phyloP scores from a whole-genome alignment of 2,888 invertebrate species.

The Ormyrus labotus region DNA sequence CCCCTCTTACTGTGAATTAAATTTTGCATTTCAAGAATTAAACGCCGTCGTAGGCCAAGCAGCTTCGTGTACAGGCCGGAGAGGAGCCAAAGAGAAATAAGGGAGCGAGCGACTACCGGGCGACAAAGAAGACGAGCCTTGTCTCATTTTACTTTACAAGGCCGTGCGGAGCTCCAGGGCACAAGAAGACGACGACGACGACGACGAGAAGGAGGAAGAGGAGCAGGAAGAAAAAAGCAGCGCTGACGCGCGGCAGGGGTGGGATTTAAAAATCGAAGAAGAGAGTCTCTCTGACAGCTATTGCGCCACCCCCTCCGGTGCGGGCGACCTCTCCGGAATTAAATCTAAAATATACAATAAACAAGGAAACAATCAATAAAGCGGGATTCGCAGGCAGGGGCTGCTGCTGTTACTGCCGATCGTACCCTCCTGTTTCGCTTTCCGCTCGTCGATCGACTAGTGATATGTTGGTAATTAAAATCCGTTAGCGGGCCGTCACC shows the following conservation, averaged over 20 bases:
- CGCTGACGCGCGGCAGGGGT: slow-evolving; percentile 45
- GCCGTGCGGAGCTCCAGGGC: slow-evolving; percentile 17
- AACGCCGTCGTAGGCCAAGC: slow-evolving; percentile 21
- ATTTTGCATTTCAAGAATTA: slow-evolving; percentile 46
- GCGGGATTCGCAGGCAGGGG: slow-evolving; percentile 58
- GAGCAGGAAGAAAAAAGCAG: neutral
- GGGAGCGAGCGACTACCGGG: neutral
- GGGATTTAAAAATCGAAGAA: slow-evolving; percentile 75
- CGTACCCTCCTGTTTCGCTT: slow-evolving; percentile 43
- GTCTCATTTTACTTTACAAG: slow-evolving; percentile 75
- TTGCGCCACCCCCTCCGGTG: slow-evolving; percentile 65
- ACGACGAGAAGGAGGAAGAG: neutral
- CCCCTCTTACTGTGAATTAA: slow-evolving; percentile 3
- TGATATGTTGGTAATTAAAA: slow-evolving; percentile 72
- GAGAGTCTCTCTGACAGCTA: slow-evolving; percentile 72
- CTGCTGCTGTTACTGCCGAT: slow-evolving; percentile 49
- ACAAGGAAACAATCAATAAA: slow-evolving; percentile 75
- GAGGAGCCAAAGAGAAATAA: neutral
- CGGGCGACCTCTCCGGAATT: slow-evolving; percentile 65
- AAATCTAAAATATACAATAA: slow-evolving; percentile 76
- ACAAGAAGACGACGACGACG: neutral
- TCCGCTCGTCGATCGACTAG: slow-evolving; percentile 55
- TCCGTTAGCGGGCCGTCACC: slow-evolving; percentile 58
- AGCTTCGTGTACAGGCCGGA: neutral
- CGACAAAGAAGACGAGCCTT: slow-evolving; percentile 62